These are phyloP conservation scores for Platanista minor DNA, from an alignment of 2,113 vertebrate species.

Conservation along the genomic window DNA sequence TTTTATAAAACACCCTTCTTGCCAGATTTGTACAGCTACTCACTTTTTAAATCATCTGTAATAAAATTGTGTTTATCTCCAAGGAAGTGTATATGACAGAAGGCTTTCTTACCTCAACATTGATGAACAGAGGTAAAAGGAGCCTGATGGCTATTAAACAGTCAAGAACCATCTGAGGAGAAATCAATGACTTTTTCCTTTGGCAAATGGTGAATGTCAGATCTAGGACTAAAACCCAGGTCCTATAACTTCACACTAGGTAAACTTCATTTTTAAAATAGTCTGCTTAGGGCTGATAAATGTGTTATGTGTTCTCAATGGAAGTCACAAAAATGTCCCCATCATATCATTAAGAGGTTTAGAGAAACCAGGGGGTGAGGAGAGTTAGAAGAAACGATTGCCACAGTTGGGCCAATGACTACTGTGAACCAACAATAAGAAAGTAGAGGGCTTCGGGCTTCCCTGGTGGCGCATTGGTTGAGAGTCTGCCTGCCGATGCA, in stretches of 20 bases:
- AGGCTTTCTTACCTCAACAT: not conserved
- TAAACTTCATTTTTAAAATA: not conserved
- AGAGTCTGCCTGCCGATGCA: too few species aligned
- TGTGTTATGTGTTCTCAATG: not conserved
- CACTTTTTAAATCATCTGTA: conserved; percentile 28
- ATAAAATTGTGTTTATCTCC: not conserved
- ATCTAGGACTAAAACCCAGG: not conserved
- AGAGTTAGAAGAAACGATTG: not conserved
- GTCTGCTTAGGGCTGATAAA: not conserved
- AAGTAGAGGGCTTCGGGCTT: too few species aligned
- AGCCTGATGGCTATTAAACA: not conserved
- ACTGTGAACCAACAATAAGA: not conserved
- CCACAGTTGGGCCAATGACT: not conserved
- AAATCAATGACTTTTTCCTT: not conserved
- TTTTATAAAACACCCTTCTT: conserved; percentile 18
- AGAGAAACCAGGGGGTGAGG: not conserved
- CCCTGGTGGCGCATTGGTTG: too few species aligned
- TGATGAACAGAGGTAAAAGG: not conserved
- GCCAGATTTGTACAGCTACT: not conserved
- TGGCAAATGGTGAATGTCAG: not conserved
- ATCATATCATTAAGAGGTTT: not conserved
- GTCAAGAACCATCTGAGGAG: not conserved
- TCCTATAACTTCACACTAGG: not conserved
- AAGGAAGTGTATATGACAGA: not conserved
- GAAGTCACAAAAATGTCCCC: not conserved